A percentile compares a stretch with the other conserved stretches of the same genome.
These are phyloP conservation scores for Epinephelus fuscoguttatus DNA, from an alignment of 2,113 vertebrate genomes.

Conservation along the genomic window DNA sequence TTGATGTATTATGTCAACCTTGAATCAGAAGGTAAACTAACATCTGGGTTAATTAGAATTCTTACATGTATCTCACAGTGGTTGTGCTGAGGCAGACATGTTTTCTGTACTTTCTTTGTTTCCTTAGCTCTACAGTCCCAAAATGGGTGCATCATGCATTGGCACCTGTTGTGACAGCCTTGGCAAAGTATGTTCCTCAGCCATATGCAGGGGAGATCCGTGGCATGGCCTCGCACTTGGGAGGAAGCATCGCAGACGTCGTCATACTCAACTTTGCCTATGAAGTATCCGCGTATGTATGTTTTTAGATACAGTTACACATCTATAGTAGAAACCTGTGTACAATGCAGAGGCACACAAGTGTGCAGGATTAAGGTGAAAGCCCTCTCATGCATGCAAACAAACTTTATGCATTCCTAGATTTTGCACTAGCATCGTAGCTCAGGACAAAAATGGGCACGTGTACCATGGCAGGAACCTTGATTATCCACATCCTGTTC, in stretches of 20 bases:
- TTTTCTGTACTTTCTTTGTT: not conserved
- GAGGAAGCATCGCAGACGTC: constrained; percentile 82
- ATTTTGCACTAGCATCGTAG: constrained; percentile 94
- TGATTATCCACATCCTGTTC: constrained; percentile 87
- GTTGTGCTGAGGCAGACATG: not conserved
- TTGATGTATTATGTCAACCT: not conserved
- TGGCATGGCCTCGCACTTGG: constrained; percentile 84
- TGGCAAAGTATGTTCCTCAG: constrained; percentile 85
- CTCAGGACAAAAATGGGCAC: constrained; percentile 89
- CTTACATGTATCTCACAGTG: too few relatives aligned
- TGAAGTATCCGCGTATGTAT: constrained; percentile 91
- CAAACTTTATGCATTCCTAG: constrained; percentile 75
- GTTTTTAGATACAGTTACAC: not conserved
- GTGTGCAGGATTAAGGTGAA: not conserved
- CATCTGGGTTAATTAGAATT: not conserved
- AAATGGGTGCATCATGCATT: constrained; percentile 88
- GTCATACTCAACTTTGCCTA: constrained; percentile 93
- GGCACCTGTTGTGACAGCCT: constrained; percentile 64
- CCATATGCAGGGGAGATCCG: constrained; percentile 89
- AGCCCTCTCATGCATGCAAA: not conserved
- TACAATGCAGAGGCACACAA: not conserved
- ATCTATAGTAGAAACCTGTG: not conserved
- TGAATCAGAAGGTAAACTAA: not conserved
- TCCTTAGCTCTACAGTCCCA: constrained; percentile 85
- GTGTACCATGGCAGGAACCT: constrained; percentile 95